Percentiles rank a stretch among this genome's conserved stretches.
Evolutionary conservation across 2,113 vertebrate genomes (phyloP).

Genomic region (Calonectris borealis): DNA sequence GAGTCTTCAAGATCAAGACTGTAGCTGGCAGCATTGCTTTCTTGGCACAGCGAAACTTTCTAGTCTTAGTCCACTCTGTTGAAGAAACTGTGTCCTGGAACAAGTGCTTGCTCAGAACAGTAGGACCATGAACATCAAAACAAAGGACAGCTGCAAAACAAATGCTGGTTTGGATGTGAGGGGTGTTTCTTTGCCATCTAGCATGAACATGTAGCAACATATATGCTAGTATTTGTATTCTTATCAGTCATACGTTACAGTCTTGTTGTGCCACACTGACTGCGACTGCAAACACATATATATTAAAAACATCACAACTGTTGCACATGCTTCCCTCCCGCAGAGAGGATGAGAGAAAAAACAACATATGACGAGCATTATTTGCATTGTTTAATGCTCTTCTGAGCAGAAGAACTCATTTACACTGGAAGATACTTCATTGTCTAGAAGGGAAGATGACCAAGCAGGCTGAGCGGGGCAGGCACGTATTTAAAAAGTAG

Average conservation of each 20-base stretch:
- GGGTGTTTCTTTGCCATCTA: background rate
- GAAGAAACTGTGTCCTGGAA: background rate
- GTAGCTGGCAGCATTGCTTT: background rate
- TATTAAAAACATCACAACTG: background rate
- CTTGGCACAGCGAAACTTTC: background rate
- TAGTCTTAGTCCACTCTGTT: background rate
- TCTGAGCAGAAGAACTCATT: background rate
- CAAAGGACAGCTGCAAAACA: background rate
- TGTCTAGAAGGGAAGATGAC: background rate
- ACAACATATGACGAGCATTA: background rate
- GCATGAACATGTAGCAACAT: background rate
- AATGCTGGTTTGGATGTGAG: background rate
- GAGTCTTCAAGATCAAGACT: background rate
- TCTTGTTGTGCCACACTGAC: background rate
- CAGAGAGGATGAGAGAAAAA: background rate
- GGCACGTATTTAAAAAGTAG: background rate
- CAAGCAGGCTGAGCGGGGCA: background rate
- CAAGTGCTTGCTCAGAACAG: background rate
- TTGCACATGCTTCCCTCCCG: background rate
- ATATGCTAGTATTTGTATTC: background rate
- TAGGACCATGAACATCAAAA: accelerated
- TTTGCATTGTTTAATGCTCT: background rate
- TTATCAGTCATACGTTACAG: accelerated
- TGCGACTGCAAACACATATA: background rate
- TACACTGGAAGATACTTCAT: background rate